These are phyloP conservation scores for Kryptopterus vitreolus DNA, from an alignment of 2,797 vertebrate genomes.

Conservation along the genomic window DNA sequence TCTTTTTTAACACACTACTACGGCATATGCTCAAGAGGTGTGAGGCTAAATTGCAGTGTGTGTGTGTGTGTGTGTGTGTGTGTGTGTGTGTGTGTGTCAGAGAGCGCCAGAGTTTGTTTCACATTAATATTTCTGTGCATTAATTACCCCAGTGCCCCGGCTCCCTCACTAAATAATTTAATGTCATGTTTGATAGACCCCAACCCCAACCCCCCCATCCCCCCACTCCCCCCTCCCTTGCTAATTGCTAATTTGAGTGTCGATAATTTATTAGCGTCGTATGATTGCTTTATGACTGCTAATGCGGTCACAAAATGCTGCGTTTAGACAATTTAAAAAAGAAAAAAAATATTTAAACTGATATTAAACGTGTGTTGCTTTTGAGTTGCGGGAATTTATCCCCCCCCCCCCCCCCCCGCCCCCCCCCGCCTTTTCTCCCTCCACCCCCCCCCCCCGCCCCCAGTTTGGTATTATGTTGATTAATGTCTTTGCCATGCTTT, in stretches of 20 bases:
- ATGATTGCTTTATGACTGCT: slow-evolving; percentile 55
- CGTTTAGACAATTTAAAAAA: no score
- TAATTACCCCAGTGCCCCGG: slow-evolving; percentile 54
- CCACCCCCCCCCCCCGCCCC: no score
- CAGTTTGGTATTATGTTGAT: no score
- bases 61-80: slow-evolving; percentile 43
- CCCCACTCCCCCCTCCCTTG: slow-evolving; percentile 21
- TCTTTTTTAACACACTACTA: slow-evolving; percentile 42
- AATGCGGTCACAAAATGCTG: slow-evolving; percentile 36
- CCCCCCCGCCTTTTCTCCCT: no score
- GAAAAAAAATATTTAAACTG: no score
- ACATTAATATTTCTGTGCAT: slow-evolving; percentile 46
- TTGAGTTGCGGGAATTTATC: not conserved
- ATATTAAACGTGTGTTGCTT: not conserved
- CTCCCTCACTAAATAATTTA: slow-evolving; percentile 35
- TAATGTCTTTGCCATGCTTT: no score
- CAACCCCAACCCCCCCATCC: slow-evolving; percentile 45
- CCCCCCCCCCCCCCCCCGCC: no score
- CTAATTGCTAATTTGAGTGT: slow-evolving; percentile 55
- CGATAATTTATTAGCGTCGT: slow-evolving; percentile 57
- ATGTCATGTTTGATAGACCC: slow-evolving; percentile 23
- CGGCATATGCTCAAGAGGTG: not conserved
- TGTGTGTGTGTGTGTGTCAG: not conserved
- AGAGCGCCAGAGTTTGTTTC: slow-evolving; percentile 11
- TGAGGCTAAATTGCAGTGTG: slow-evolving; percentile 38